Evolutionary conservation across 2,113 vertebrate species (phyloP).

Genomic region (Pontoporia blainvillei): DNA sequence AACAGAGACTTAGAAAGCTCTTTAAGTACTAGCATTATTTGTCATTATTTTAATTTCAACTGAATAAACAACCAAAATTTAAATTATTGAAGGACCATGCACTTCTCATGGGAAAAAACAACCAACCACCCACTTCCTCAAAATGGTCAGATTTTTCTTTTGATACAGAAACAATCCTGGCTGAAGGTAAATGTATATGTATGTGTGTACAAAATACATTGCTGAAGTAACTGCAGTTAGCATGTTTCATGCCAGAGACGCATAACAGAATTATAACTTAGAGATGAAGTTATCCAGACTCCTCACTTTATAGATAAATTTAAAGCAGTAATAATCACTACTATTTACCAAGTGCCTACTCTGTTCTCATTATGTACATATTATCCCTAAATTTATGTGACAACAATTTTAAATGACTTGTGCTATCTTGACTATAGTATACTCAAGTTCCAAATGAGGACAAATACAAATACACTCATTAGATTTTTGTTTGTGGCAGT

Average conservation of each 20-base stretch:
- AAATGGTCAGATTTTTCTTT: neutral
- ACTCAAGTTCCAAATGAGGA: neutral
- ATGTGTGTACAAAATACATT: neutral
- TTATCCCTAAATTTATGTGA: neutral
- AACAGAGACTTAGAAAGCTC: neutral
- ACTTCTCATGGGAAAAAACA: neutral
- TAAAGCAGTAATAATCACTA: neutral
- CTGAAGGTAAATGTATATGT: neutral
- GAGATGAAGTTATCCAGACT: neutral
- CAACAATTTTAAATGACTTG: neutral
- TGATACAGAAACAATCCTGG: neutral
- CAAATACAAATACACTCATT: neutral
- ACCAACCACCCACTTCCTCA: neutral
- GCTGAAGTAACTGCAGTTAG: neutral
- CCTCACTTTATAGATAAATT: neutral
- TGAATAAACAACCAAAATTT: neutral
- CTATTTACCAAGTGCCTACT: neutral
- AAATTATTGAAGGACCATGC: neutral
- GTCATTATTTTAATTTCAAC: neutral
- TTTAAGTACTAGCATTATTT: neutral
- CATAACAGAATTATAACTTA: neutral
- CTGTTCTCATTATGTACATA: neutral
- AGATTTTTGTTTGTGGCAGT: neutral
- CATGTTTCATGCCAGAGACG: neutral
- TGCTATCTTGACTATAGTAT: neutral